phyloP scores from a whole-genome alignment of 2,113 vertebrate species.

The Willisornis vidua region DNA sequence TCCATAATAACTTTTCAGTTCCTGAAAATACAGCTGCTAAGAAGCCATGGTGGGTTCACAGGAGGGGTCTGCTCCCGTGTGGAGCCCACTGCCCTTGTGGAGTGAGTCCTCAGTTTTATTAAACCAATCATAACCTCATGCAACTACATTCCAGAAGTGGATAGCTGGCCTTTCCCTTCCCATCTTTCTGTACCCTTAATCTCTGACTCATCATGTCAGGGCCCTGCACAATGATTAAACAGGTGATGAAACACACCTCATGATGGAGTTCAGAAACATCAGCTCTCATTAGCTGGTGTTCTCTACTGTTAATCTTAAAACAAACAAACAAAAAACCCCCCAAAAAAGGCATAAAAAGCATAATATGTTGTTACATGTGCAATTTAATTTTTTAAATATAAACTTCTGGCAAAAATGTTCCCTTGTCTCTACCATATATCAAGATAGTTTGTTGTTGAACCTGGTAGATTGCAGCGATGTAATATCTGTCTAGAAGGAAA shows the following conservation, averaged over 20 bases:
- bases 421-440: neutral
- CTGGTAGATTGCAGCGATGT: neutral
- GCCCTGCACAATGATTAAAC: rapidly evolving
- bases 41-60: rapidly evolving
- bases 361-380: neutral
- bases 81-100: rapidly evolving
- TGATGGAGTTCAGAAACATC: neutral
- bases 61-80: rapidly evolving
- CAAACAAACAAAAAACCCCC: too few relatives aligned
- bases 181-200: neutral
- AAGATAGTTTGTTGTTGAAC: neutral
- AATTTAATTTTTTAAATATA: neutral
- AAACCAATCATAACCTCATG: neutral
- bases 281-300: neutral
- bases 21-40: neutral
- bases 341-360: neutral
- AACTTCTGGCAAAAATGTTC: neutral
- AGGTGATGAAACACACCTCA: neutral
- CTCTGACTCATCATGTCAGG: neutral
- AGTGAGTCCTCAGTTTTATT: neutral
- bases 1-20: neutral
- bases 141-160: rapidly evolving
- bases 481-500: neutral
- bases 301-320: neutral
- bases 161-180: neutral